Base-by-base conservation (phyloP, 2,113 vertebrate genomes). In the Mustelus asterias region DNA sequence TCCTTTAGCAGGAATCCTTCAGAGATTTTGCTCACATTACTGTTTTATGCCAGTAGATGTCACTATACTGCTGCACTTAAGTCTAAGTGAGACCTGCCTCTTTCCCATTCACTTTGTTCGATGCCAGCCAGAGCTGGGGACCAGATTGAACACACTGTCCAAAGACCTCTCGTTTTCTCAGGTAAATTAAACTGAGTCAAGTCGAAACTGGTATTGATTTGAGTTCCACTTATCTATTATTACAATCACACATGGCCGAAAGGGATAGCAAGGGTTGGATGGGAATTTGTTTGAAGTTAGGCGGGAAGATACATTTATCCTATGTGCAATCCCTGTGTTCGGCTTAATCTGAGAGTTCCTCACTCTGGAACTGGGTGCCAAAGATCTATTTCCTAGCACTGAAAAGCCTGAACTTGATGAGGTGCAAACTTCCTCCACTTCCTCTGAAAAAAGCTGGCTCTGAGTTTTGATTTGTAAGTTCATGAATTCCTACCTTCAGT, bases 31-130 rank as follows among this genome's bases (percentile, higher is more conserved):
- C 6, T 89, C 44, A 26, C 26, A 58, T 89, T 22, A 58, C 13
- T 60, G 72, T 60, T 90, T 90, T 13, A 93, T 37, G 60, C 58
- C 60, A 20, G 4, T 93, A 93, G 90, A 93, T 93, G 90, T 89
- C 44, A 14, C 54, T 60, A 20, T 37, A 41, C 80, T 83, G 80
- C 37, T 83, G 37, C 80, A 41, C 1, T 83, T 41, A 83, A 83
- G 37, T 18, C 1, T 83, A 14, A 83, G 80, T 18, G 37, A 83
- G 18, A 41, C 16, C 16, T 83, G 80, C 6, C 41, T 41, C 18
- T 18, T 41, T 44, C 37, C n/a, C 80, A 6, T 41, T 44, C 16
- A 83, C 80, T 41, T n/a, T 37, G 18, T 80, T 14, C 37, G 80
- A 41, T 41, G 18, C 37, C 41, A 83, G 41, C 14, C 29, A 41